phyloP scores from a whole-genome alignment of 2,888 invertebrate species.

The Drosophila pseudotakahashii region DNA sequence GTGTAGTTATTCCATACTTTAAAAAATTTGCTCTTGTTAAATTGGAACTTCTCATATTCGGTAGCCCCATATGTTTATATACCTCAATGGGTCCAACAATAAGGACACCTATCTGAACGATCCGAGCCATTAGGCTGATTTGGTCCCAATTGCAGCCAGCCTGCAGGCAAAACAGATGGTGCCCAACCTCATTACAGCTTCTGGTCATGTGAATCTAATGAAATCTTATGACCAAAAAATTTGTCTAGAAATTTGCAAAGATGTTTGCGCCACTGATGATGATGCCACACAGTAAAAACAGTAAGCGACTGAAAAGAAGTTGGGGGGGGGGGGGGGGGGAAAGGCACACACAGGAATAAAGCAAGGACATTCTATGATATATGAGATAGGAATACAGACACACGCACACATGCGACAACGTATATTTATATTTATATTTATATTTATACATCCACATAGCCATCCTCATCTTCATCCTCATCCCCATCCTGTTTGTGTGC shows the following conservation, averaged over 20 bases:
- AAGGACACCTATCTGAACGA: slow-evolving; percentile 12
- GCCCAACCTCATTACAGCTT: slow-evolving; percentile 30
- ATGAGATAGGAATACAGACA: slow-evolving; percentile 29
- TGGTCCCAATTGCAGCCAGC: slow-evolving; percentile 6
- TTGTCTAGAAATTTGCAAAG: slow-evolving; percentile 34
- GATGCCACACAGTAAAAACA: slow-evolving; percentile 28
- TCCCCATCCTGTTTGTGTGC: slow-evolving; percentile 11
- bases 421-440: neutral
- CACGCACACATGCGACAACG: neutral
- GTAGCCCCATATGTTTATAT: too few species aligned
- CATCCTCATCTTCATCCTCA: slow-evolving; percentile 1
- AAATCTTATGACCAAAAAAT: slow-evolving; percentile 37
- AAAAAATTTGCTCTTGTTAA: too few species aligned
- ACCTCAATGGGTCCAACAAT: neutral
- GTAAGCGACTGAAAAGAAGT: slow-evolving; percentile 2
- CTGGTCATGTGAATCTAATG: slow-evolving; percentile 34
- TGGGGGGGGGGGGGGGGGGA: neutral
- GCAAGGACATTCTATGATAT: slow-evolving; percentile 50
- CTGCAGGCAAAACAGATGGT: slow-evolving; percentile 16
- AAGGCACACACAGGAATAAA: neutral
- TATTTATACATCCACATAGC: slow-evolving; percentile 9
- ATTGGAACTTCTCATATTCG: too few species aligned
- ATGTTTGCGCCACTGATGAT: slow-evolving; percentile 40
- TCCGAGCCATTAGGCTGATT: slow-evolving; percentile 30
- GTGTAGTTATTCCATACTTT: too few species aligned